Evolutionary conservation across 2,888 invertebrate species (phyloP), one percentile per base, ranked within the genome.

Genomic region (Drosophila histrio): DNA sequence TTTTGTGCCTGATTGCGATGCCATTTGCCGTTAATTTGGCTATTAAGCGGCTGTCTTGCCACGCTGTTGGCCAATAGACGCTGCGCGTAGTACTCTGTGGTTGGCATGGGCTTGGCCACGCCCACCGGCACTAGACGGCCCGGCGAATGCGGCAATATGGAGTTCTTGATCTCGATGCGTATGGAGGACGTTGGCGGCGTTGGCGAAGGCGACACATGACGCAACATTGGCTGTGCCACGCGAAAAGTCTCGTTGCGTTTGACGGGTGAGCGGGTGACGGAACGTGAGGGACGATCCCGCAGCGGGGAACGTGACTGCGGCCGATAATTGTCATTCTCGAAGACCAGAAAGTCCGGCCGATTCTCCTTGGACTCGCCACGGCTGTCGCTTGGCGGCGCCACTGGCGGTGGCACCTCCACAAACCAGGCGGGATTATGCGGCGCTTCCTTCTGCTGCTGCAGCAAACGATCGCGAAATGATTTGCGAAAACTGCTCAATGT

Each of bases 361-460:
- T 87, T 81, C 66, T 89, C 87, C 41, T 88, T 87, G 13, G 77
- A 74, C 1, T 70, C 73, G 5, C 54, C 44, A 1, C 60, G 68
- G 2, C 13, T 5, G 7, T 17, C 8, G 11, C 11, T 11, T 2
- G 9, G 11, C 3, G 43, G 30, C 11, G 1, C 56, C 28, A 38
- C 22, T 22, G 60, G 59, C 0, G 83, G 62, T 2, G 91, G 91
- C 6, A 91, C 92, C 65, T 90, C 90, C 4, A 91, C 91, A 64
- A 91, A 91, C 91, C 91, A 91, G 53, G 92, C 76, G 24, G 92
- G 92, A 84, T 91, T 91, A 44, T 91, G 82, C 0, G 90, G 89
- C 3, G 87, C 82, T 15, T 91, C 88, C 13, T 90, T 89, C 30
- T 90, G 88, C 36, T 90, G 84, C 13, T 89, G 79, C 46, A 91